phyloP scores from a whole-genome alignment of 2,113 vertebrate species.

The Tychaedon coryphoeus region DNA sequence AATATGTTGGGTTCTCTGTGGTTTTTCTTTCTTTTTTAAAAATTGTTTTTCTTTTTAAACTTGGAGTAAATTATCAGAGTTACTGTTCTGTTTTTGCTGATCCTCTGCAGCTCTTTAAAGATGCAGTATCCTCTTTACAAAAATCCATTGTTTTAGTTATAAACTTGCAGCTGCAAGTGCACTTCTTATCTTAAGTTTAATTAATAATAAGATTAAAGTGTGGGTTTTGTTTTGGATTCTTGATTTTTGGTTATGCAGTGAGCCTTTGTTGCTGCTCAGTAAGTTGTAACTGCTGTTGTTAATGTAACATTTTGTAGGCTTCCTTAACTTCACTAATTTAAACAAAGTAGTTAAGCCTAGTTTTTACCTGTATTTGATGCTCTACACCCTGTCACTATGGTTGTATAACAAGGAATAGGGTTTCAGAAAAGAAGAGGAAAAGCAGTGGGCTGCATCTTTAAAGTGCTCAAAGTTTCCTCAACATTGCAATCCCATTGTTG shows the following conservation, averaged over 20 bases:
- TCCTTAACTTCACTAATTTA: neutral
- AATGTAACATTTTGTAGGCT: neutral
- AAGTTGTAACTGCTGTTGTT: neutral
- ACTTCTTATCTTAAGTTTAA: neutral
- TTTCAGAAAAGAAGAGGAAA: neutral
- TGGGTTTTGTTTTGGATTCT: neutral
- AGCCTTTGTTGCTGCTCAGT: neutral
- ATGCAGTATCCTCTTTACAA: slow-evolving; percentile 43
- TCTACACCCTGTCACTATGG: neutral
- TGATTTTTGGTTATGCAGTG: neutral
- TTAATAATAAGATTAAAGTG: neutral
- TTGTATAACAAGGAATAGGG: neutral
- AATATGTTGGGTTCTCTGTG: slow-evolving; percentile 41
- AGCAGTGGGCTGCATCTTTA: slow-evolving; percentile 62
- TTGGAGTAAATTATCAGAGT: slow-evolving; percentile 27
- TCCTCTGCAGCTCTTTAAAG: slow-evolving; percentile 66
- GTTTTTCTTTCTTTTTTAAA: neutral
- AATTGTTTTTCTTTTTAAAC: neutral
- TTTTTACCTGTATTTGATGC: neutral
- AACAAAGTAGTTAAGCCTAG: neutral
- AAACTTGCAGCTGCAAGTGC: neutral
- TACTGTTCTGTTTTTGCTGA: slow-evolving; percentile 35
- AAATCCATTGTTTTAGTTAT: neutral
- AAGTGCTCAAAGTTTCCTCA: slow-evolving; percentile 33
- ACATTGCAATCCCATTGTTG: neutral